These are phyloP conservation scores for Phoebastria nigripes DNA, from an alignment of 2,797 vertebrate species.

Conservation along the genomic window DNA sequence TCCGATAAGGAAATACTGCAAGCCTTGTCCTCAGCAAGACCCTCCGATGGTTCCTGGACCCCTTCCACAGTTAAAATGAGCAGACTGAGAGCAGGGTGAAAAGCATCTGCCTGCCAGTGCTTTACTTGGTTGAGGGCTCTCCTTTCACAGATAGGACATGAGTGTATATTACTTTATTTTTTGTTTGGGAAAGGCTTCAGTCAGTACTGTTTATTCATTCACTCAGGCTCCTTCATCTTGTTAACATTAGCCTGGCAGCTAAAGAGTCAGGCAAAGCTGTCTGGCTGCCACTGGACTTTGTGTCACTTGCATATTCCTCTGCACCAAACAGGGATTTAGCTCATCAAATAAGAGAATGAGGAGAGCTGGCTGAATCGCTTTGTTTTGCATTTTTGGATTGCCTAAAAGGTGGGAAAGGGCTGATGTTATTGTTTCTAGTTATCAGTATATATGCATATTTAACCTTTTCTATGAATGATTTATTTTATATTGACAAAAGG, in stretches of 20 bases:
- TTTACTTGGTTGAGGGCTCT: background rate
- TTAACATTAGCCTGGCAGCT: background rate
- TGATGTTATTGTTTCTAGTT: background rate
- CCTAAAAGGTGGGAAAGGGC: background rate
- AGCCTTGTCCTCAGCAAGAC: background rate
- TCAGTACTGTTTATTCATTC: background rate
- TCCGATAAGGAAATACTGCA: background rate
- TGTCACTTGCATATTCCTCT: background rate
- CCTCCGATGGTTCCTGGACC: background rate
- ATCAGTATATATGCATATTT: background rate
- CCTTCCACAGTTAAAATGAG: slow-evolving; percentile 53
- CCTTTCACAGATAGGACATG: background rate
- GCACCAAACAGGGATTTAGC: background rate
- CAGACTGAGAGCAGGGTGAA: background rate
- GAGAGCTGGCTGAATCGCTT: background rate
- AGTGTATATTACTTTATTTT: background rate
- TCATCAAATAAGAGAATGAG: background rate
- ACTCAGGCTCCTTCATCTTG: background rate
- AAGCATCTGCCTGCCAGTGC: background rate
- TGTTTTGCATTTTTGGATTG: background rate
- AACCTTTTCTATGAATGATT: background rate
- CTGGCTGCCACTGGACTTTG: background rate
- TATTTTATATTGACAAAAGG: background rate
- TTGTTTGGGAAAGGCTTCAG: background rate
- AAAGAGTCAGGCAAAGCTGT: background rate